Base-by-base conservation (phyloP, 2,797 vertebrate species). In the Nyctalus aviator region DNA sequence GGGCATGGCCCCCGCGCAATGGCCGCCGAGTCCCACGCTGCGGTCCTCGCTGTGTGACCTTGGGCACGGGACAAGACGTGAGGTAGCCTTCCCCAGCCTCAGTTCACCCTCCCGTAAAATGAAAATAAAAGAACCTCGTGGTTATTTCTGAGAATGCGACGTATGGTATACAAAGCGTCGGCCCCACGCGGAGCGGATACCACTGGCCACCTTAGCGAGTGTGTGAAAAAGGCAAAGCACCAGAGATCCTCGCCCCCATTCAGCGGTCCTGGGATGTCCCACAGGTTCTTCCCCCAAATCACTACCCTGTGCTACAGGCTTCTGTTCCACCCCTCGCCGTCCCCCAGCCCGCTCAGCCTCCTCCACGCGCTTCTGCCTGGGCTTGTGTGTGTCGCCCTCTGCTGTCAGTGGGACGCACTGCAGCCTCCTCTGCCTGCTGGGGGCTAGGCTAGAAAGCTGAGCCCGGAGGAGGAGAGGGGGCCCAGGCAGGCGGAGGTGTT, bases 321-420 rank as follows among this genome's bases (percentile, higher is more conserved):
- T 72, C 50, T 72, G 64, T 41, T 62, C 15, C 25, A 48, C 20
- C 53, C 66, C 69, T 81, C 57, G 14, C 1, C 48, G 21, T 11
- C 78, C 30, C n/a, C 57, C 10, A 3, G 8, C 10, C 57, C n/a
- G 14, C 48, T 57, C 17, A 5, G 44, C 30, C 91, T 35, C 46
- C 0, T 5, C n/a, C 44, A 41, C 37, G 35, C 69, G 27, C 62
- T 53, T 55, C 76, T 7, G 21, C 46, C 87, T 25, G 50, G 73
- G 81, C 57, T 88, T 83, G 90, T 20, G 78, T 83, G 68, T 85
- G 90, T 92, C 71, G 71, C 90, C 86, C 95, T 95, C 96, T 97
- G 79, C 96, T 94, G 96, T 92, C 92, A 8, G 9, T 11, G 76
- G 20, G 13, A 1, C 66, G 86, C 91, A 95, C 72, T 89, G 73